Evolutionary conservation across 1,140 invertebrate species (phyloP).

Genomic region (Babylonia areolata): DNA sequence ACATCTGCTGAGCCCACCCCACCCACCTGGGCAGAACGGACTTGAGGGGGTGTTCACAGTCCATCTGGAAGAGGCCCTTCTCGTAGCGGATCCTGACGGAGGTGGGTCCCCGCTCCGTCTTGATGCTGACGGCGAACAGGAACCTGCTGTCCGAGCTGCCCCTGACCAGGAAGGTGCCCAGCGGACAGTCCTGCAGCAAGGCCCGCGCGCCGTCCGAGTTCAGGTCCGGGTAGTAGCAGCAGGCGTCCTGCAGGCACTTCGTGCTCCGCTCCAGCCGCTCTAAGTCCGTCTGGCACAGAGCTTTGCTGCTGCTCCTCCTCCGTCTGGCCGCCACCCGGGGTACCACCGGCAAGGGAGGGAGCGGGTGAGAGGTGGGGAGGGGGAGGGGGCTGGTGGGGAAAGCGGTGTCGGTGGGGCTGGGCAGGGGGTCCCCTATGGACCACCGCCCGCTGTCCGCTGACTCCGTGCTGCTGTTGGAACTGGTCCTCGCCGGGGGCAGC

Average conservation of each 20-base stretch:
- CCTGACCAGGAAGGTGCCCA: conserved; percentile 80
- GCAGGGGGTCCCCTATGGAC: background rate
- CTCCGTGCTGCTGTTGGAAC: background rate
- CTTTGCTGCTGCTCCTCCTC: background rate
- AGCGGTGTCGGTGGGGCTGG: background rate
- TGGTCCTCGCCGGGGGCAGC: background rate
- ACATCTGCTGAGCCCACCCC: background rate
- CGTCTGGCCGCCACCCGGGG: background rate
- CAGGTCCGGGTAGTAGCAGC: conserved; percentile 87
- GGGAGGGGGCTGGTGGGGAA: background rate
- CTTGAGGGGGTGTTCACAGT: conserved; percentile 80
- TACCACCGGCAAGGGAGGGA: background rate
- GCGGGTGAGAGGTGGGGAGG: background rate
- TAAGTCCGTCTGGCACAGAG: conserved; percentile 47
- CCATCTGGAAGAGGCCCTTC: conserved; percentile 85
- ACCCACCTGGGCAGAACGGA: conserved; percentile 80
- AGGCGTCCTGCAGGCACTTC: conserved; percentile 67
- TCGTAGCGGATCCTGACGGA: conserved; percentile 87
- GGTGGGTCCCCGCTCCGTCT: conserved; percentile 87
- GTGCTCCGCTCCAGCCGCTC: conserved; percentile 53
- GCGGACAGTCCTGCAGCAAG: conserved; percentile 80
- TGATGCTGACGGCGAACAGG: conserved; percentile 88
- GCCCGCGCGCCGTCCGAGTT: conserved; percentile 84
- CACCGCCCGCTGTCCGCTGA: background rate
- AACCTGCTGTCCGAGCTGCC: conserved; percentile 87